Evolutionary conservation across 2,797 vertebrate species (phyloP).

Genomic region (Lithobates pipiens): DNA sequence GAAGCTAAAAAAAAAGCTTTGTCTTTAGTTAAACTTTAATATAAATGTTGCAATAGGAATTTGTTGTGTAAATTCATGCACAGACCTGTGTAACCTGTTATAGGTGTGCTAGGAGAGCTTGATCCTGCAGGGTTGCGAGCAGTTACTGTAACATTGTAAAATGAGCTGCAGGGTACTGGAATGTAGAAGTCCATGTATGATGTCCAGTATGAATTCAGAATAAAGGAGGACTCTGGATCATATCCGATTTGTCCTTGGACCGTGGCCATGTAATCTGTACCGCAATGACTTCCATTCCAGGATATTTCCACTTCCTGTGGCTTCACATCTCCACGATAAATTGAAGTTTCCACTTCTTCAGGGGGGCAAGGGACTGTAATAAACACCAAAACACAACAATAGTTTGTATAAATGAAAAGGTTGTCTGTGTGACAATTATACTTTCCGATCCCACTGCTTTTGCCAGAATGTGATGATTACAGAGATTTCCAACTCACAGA

Average conservation of each 20-base stretch:
- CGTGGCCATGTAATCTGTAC: slow-evolving; percentile 71
- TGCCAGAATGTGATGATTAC: no score
- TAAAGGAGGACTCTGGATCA: slow-evolving; percentile 66
- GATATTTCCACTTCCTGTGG: slow-evolving; percentile 68
- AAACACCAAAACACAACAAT: neutral
- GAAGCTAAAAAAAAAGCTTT: no score
- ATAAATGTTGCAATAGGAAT: no score
- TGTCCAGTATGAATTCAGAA: slow-evolving; percentile 77
- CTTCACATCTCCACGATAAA: slow-evolving; percentile 61
- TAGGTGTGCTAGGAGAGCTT: slow-evolving; percentile 68
- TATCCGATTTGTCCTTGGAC: slow-evolving; percentile 70
- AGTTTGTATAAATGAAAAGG: neutral
- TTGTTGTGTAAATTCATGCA: neutral
- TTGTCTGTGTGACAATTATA: no score
- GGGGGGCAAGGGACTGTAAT: slow-evolving; percentile 78
- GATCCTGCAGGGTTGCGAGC: slow-evolving; percentile 72
- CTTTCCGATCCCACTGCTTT: no score
- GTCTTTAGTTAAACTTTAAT: no score
- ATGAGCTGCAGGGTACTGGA: slow-evolving; percentile 76
- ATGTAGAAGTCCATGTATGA: slow-evolving; percentile 75
- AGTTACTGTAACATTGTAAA: slow-evolving; percentile 72
- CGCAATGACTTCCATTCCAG: slow-evolving; percentile 75
- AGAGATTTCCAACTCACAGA: no score
- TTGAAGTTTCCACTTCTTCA: slow-evolving; percentile 56
- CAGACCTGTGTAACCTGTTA: slow-evolving; percentile 73